A percentile compares a stretch with the other conserved stretches of the same genome.
Conservation (phyloP, 2,797 vertebrate species). For the Netta rufina region DNA sequence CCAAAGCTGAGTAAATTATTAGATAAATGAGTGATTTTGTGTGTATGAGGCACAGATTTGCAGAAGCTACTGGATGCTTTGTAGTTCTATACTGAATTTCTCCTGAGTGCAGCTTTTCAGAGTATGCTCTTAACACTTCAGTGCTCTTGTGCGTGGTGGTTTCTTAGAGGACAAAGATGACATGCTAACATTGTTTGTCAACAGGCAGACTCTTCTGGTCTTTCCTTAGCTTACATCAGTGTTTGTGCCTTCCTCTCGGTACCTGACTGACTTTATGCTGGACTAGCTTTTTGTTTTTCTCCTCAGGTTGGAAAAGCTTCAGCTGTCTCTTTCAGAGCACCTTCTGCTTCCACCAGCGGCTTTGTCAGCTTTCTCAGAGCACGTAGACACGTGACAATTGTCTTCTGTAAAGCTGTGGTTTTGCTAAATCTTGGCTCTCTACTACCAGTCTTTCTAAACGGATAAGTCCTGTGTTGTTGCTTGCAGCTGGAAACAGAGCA, state of each 20-base stretch:
- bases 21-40: background rate
- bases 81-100: background rate
- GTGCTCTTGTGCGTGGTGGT: background rate
- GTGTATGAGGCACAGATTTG: background rate
- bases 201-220: background rate
- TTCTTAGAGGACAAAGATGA: background rate
- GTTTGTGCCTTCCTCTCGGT: background rate
- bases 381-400: too few species aligned
- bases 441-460: background rate
- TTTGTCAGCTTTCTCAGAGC: background rate
- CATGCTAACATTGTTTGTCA: background rate
- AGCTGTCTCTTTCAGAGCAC: background rate
- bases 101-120: background rate
- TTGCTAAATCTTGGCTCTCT: background rate
- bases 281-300: background rate
- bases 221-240: background rate
- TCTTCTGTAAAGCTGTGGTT: background rate
- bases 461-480: background rate
- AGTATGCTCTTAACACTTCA: background rate
- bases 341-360: background rate
- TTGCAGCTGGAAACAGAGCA: background rate
- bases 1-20: background rate
- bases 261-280: background rate
- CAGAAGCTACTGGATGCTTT: background rate
- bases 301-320: background rate